Percentiles rank a stretch among this genome's conserved stretches.
Evolutionary conservation across 35 echinoderm and acorn worm species (phyloP).

Genomic region (Lytechinus variegatus): DNA sequence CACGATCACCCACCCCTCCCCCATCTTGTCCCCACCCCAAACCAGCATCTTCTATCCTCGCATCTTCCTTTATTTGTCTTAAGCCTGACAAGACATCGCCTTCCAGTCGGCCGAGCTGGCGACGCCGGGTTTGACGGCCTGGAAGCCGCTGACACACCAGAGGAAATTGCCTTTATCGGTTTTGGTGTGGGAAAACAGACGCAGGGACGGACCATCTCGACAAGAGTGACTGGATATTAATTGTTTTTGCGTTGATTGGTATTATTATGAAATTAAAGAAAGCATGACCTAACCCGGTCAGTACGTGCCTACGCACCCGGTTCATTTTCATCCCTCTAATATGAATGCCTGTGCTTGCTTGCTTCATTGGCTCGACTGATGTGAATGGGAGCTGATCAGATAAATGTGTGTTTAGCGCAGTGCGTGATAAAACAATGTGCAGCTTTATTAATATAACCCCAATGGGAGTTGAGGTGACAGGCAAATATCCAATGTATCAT

Average conservation of each 20-base stretch:
- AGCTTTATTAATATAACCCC: neutral
- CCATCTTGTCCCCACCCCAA: neutral
- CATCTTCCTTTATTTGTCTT: neutral
- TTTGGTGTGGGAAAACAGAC: conserved; percentile 20
- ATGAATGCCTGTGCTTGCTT: conserved; percentile 10
- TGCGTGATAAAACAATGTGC: conserved; percentile 10
- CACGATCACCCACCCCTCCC: neutral
- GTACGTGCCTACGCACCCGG: neutral
- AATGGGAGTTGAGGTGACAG: neutral
- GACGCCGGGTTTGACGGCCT: conserved; percentile 22
- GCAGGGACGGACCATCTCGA: conserved; percentile 1
- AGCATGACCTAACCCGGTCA: conserved; percentile 28
- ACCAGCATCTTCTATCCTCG: neutral
- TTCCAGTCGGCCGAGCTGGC: conserved; percentile 34
- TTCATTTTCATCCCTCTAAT: neutral
- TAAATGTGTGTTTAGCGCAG: conserved; percentile 1
- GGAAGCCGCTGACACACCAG: conserved; percentile 48
- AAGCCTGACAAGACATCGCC: conserved; percentile 1
- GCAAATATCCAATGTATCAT: neutral
- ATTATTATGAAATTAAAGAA: conserved; percentile 23
- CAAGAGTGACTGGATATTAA: conserved; percentile 30
- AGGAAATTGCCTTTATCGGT: conserved; percentile 54
- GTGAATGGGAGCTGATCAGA: neutral
- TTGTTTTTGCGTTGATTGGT: conserved; percentile 54
- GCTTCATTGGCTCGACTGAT: neutral